Base-by-base conservation (phyloP, 2,888 invertebrate genomes). In the Ochropleura plecta region DNA sequence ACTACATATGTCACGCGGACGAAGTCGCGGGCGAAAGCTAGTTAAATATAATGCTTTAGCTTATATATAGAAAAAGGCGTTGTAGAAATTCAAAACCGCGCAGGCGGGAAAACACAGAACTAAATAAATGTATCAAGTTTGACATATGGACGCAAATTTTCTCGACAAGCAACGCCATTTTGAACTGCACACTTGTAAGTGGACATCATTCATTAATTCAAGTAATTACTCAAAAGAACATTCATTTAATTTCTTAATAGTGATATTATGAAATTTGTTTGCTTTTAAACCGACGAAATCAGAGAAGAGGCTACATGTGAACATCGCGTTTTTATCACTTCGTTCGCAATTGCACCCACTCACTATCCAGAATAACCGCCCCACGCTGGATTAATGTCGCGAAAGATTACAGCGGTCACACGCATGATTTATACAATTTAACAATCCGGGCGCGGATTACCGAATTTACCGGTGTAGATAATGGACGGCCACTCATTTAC, bases 351-450 rank as follows among this genome's bases (percentile, higher is more conserved):
- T 66, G 59, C 42, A 14, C 44, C 16, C 44, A 18, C n/a, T 5
- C 14, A 49, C 10, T 49, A 70, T 81, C 20, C 67, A 86, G 85
- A 91, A 91, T 92, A 90, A 51, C 76, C 49, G 5, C 86, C 83
- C 51, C 75, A 80, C 30, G 77, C 64, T 82, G 91, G 92, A 92
- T 93, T 92, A 93, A 92, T 89, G 92, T 93, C 93, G 91, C 86
- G 79, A 91, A 92, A 93, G 93, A 93, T 93, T 93, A 92, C 88
- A 86, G 84, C 88, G 90, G 84, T 88, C 86, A 79, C 87, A 86
- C 90, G 87, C 87, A 91, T 93, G 93, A 93, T 93, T 93, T 93
- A 93, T 93, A 88, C 89, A 92, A 91, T 91, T 92, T 89, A 90
- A 83, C 89, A 87, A 86, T 85, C 84, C 81, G 82, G 79, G 74